phyloP scores from a whole-genome alignment of 2,888 invertebrate genomes.

The Caenorhabditis sp. region DNA sequence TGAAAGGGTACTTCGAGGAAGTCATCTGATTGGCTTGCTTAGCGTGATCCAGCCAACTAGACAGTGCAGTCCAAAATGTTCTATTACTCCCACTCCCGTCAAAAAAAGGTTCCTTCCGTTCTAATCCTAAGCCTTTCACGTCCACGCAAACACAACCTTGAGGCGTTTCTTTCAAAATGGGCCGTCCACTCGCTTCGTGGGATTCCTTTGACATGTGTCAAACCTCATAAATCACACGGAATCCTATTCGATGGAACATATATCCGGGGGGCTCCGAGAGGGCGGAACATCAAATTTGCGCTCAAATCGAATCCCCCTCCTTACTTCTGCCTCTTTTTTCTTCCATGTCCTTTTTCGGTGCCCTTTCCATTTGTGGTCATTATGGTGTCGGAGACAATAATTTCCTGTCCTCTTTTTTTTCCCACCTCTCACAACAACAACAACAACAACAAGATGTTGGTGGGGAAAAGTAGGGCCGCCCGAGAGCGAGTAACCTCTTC shows the following conservation, averaged over 20 bases:
- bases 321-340: slow-evolving; percentile 11
- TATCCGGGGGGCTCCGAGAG: too few relatives aligned
- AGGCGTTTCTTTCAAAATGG: not conserved
- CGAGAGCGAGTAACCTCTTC: slow-evolving; percentile 43
- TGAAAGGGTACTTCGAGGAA: not conserved
- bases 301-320: slow-evolving; percentile 11
- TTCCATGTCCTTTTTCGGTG: not conserved
- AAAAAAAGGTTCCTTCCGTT: too few relatives aligned
- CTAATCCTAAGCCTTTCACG: too few relatives aligned
- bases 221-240: slow-evolving; percentile 12
- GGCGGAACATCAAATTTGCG: too few relatives aligned
- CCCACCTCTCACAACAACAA: slow-evolving; percentile 6
- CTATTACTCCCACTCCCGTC: too few relatives aligned
- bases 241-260: too few relatives aligned
- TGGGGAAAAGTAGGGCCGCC: not conserved
- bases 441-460: slow-evolving; percentile 10
- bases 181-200: too few relatives aligned
- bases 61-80: too few relatives aligned
- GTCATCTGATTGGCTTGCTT: not conserved
- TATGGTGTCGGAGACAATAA: not conserved
- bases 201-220: slow-evolving; percentile 9
- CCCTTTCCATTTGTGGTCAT: not conserved
- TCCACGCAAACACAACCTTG: too few relatives aligned
- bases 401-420: not conserved
- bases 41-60: too few relatives aligned